Conservation (phyloP, 2,113 vertebrate genomes). For the Phalacrocorax brasilianus region DNA sequence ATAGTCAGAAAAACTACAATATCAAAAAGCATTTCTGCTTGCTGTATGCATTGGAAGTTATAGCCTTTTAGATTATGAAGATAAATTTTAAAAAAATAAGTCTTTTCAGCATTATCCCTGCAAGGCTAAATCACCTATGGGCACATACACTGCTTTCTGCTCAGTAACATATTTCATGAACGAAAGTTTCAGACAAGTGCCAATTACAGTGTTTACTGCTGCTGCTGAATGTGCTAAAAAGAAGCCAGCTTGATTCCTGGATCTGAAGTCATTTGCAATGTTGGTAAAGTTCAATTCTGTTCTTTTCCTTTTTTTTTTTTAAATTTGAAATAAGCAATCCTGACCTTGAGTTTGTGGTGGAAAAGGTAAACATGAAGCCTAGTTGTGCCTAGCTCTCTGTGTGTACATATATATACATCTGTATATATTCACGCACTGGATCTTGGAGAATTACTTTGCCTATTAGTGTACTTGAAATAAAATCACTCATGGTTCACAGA, state of each 20-base stretch:
- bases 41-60: rapidly evolving
- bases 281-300: neutral
- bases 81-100: neutral
- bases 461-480: neutral
- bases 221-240: neutral
- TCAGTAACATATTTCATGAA: neutral
- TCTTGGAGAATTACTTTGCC: neutral
- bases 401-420: rapidly evolving
- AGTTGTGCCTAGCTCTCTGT: neutral
- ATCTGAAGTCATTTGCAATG: neutral
- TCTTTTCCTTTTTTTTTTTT: no score
- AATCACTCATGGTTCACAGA: neutral
- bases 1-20: neutral
- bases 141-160: neutral
- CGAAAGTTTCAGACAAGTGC: neutral
- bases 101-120: neutral
- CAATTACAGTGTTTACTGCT: neutral
- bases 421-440: rapidly evolving
- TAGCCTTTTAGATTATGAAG: neutral
- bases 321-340: neutral
- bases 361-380: neutral
- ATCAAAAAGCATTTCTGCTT: neutral
- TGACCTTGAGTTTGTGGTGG: neutral
- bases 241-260: neutral
- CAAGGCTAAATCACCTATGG: neutral